Evolutionary conservation across 1,140 invertebrate genomes (phyloP).

Genomic region (Meloidogyne floridensis): DNA sequence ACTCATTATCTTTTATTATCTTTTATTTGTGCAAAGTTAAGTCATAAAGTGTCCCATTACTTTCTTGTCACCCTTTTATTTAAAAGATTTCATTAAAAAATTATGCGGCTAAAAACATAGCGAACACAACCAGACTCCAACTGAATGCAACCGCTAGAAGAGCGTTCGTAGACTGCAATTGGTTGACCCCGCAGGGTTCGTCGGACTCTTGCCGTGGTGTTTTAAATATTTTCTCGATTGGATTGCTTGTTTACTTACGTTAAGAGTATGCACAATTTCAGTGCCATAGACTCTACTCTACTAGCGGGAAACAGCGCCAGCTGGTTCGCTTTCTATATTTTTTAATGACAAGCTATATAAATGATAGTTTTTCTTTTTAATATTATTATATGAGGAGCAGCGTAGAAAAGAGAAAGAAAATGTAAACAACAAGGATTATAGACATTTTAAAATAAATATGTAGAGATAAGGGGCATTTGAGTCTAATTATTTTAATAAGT

Average conservation of each 20-base stretch:
- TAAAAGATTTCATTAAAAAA: no score
- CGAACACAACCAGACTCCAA: slow-evolving; percentile 4
- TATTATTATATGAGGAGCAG: neutral
- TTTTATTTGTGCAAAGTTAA: no score
- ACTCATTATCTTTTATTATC: no score
- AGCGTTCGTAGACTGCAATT: neutral
- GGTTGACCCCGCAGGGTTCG: neutral
- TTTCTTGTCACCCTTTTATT: no score
- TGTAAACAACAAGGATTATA: neutral
- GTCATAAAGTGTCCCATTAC: no score
- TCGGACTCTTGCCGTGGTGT: neutral
- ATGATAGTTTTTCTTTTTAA: neutral
- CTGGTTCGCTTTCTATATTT: neutral
- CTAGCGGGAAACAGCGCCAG: slow-evolving; percentile 3
- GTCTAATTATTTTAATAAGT: no score
- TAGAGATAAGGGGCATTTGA: no score
- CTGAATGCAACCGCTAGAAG: slow-evolving; percentile 3
- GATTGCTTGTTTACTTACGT: neutral
- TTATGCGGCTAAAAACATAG: neutral
- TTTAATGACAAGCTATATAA: neutral
- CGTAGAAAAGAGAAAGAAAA: neutral
- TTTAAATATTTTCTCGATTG: neutral
- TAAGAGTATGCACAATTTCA: slow-evolving; percentile 2
- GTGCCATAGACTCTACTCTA: neutral
- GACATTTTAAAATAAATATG: no score